Percentiles rank a stretch among this genome's conserved stretches.
These are phyloP conservation scores for Microcaecilia unicolor DNA, from an alignment of 2,797 vertebrate species.

Conservation along the genomic window DNA sequence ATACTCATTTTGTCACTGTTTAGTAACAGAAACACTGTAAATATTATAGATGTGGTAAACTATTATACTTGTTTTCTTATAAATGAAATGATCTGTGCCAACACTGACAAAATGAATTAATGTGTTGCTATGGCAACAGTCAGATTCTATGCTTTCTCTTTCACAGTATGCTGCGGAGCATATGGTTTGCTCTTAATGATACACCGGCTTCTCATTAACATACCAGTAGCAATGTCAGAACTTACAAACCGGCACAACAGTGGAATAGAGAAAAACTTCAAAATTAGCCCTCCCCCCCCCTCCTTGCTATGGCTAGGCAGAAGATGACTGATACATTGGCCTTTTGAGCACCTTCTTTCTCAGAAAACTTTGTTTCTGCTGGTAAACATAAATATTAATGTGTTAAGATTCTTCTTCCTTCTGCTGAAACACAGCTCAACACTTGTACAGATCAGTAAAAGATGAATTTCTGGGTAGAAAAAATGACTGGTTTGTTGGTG, in stretches of 20 bases:
- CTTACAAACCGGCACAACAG: conserved; percentile 67
- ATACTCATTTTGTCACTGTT: conserved; percentile 82
- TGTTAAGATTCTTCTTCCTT: conserved; percentile 32
- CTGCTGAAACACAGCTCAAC: conserved; percentile 34
- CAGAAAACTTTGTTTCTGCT: conserved; percentile 35
- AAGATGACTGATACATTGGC: conserved; percentile 59
- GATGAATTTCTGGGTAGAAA: no score
- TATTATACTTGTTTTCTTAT: conserved; percentile 86
- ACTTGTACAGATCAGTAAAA: no score
- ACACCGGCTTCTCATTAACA: conserved; percentile 81
- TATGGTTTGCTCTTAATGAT: conserved; percentile 83
- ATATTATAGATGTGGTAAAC: conserved; percentile 87
- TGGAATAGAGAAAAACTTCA: conserved; percentile 59
- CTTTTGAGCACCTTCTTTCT: conserved; percentile 50
- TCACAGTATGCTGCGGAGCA: conserved; percentile 78
- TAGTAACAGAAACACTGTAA: conserved; percentile 88
- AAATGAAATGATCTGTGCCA: conserved; percentile 82
- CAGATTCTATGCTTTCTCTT: conserved; percentile 84
- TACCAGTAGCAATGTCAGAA: conserved; percentile 75
- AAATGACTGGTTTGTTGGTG: no score
- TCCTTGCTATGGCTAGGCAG: conserved; percentile 59
- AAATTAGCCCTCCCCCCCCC: conserved; percentile 65
- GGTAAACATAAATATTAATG: conserved; percentile 46
- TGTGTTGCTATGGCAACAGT: conserved; percentile 94
- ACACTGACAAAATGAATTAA: conserved; percentile 85